Evolutionary conservation across 1,140 invertebrate species (phyloP), one percentile per base, ranked within the genome.

Genomic region (Drosophila lacertosa): DNA sequence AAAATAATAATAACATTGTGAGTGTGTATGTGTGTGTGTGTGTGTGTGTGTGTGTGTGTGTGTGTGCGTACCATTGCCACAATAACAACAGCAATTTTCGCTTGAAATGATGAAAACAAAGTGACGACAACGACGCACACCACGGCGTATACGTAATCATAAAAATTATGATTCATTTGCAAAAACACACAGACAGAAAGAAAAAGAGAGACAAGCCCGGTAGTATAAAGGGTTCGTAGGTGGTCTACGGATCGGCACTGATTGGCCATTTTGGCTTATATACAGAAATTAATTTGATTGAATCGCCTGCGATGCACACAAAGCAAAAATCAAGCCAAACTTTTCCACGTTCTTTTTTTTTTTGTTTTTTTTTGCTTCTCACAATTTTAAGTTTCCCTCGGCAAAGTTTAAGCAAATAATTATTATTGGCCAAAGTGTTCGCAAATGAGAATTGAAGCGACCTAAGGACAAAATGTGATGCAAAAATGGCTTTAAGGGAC

Each of bases 11-110:
- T 76, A 79, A 86, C 67, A 26, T 79, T 81, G 68, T 39, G 39
- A 20, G 35, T n/a, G n/a, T 33, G 9, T 57, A 5, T 39, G 4
- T 58, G n/a, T 39, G 20, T 39, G 29, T 44, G 18, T 51, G 35
- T 32, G 51, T 58, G 20, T 35, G 44, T 51, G 29, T 53, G 62
- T 58, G 70, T 72, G 64, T 77, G 71, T 44, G 39, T 67, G 58
- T 51, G 54, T 16, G 32, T 15, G 63, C 66, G 60, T 74, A 69
- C 60, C 80, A 86, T 80, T 86, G 81, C 65, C 73, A 74, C 77
- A 84, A 84, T 86, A 84, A 86, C 81, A 84, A 74, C 77, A 77
- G 77, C 81, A 84, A 84, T 86, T 84, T 88, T 64, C 73, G 69
- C 73, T 60, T 57, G 53, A 65, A 81, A 74, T 74, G 47, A 71